phyloP scores from a whole-genome alignment of 2,113 vertebrate genomes.

The Nestor notabilis region DNA sequence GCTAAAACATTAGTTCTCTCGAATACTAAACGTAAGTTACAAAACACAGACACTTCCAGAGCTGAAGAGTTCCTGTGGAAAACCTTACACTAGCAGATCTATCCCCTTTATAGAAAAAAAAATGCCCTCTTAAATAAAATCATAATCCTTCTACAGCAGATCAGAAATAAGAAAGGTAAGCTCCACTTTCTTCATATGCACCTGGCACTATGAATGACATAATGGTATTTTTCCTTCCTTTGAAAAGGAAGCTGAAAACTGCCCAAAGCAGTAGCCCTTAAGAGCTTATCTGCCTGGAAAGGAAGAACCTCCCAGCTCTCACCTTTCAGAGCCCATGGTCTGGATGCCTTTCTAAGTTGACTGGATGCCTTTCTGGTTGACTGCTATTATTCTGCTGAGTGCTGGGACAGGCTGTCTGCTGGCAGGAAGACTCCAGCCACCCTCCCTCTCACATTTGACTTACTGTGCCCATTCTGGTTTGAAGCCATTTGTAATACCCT shows the following conservation, averaged over 20 bases:
- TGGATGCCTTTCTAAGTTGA: slow-evolving; percentile 42
- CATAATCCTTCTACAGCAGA: background rate
- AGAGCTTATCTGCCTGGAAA: background rate
- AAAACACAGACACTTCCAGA: background rate
- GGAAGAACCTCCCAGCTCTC: background rate
- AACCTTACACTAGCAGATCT: background rate
- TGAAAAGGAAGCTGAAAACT: background rate
- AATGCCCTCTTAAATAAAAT: background rate
- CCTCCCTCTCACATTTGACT: background rate
- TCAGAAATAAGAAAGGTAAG: background rate
- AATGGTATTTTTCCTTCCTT: background rate
- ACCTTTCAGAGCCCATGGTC: slow-evolving; percentile 42
- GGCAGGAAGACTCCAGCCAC: background rate
- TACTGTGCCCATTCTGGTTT: background rate
- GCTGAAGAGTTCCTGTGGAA: background rate
- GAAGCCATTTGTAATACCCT: background rate
- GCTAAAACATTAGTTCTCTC: background rate
- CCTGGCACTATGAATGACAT: background rate
- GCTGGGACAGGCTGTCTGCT: slow-evolving; percentile 51
- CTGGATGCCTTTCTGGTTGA: slow-evolving; percentile 67
- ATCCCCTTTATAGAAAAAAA: background rate
- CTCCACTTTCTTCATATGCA: background rate
- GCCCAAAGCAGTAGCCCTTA: background rate
- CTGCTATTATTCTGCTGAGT: slow-evolving; percentile 51
- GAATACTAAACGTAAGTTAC: background rate